These are phyloP conservation scores for Toxonevra muliebris DNA, from an alignment of 2,888 invertebrate genomes.

Conservation along the genomic window DNA sequence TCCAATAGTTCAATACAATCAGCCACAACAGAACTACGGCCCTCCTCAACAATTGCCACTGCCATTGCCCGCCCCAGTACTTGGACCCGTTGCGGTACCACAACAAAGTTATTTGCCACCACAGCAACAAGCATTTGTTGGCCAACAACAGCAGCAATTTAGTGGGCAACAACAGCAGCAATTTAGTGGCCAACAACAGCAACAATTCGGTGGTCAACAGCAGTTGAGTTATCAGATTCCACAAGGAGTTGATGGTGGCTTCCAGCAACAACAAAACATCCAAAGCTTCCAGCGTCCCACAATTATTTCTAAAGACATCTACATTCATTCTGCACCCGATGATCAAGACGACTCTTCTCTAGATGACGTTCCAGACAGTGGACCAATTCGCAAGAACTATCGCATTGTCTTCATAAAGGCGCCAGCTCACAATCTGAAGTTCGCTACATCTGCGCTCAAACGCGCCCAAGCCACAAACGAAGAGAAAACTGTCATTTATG, in stretches of 20 bases:
- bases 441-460: constrained; percentile 60
- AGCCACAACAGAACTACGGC: constrained; percentile 4
- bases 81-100: constrained; percentile 16
- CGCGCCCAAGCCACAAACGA: constrained; percentile 57
- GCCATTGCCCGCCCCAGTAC: constrained; percentile 26
- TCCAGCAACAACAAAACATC: constrained; percentile 14
- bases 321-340: constrained; percentile 61
- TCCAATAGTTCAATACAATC: constrained; percentile 11
- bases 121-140: background rate
- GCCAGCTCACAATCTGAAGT: constrained; percentile 63
- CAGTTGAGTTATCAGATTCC: constrained; percentile 33
- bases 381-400: constrained; percentile 61
- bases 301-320: constrained; percentile 60
- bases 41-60: constrained; percentile 3
- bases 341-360: constrained; percentile 53
- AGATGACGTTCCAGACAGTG: constrained; percentile 42
- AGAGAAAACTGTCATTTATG: constrained; percentile 65
- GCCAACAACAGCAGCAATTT: constrained; percentile 22
- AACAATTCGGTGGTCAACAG: constrained; percentile 22
- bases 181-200: constrained; percentile 8
- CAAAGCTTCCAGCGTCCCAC: constrained; percentile 23
- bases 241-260: constrained; percentile 16
- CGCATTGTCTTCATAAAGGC: constrained; percentile 65
- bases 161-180: constrained; percentile 27
- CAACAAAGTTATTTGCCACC: constrained; percentile 9